A percentile compares a stretch with the other conserved stretches of the same genome.
Evolutionary conservation across 2,113 vertebrate species (phyloP).

Genomic region (Psilopsiagon aurifrons): DNA sequence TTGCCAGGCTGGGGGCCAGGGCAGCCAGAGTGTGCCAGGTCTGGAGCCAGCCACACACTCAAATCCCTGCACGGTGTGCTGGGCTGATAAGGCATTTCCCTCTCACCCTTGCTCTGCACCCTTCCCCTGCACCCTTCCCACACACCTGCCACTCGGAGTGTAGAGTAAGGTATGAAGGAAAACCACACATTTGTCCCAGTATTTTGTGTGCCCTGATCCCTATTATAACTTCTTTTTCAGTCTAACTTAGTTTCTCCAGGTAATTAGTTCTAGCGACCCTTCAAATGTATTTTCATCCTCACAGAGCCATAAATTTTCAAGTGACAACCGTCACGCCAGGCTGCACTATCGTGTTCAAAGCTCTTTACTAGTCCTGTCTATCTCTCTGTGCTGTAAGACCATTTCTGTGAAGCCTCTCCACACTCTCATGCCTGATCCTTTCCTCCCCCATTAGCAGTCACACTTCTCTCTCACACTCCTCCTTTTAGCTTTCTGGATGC

Average conservation of each 20-base stretch:
- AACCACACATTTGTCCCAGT: neutral
- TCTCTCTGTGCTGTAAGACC: neutral
- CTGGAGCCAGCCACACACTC: neutral
- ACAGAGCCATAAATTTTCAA: neutral
- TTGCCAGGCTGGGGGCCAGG: neutral
- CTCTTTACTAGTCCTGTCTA: neutral
- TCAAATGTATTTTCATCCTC: conserved; percentile 9
- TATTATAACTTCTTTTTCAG: neutral
- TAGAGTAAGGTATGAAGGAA: neutral
- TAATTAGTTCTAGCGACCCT: conserved; percentile 31
- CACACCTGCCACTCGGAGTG: neutral
- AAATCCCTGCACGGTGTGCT: neutral
- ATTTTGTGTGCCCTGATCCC: neutral
- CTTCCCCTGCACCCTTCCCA: neutral
- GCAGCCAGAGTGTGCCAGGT: neutral
- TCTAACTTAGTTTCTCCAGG: neutral
- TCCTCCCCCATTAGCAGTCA: neutral
- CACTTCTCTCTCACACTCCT: neutral
- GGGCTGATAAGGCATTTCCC: conserved; percentile 22
- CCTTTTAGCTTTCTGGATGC: neutral
- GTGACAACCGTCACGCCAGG: neutral
- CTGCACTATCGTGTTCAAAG: neutral
- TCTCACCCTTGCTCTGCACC: neutral
- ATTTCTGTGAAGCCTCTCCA: neutral
- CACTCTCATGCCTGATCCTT: neutral